A percentile compares a stretch with the other conserved stretches of the same genome.
These are phyloP conservation scores for Paratilapia polleni DNA, from an alignment of 2,113 vertebrate genomes.

Conservation along the genomic window DNA sequence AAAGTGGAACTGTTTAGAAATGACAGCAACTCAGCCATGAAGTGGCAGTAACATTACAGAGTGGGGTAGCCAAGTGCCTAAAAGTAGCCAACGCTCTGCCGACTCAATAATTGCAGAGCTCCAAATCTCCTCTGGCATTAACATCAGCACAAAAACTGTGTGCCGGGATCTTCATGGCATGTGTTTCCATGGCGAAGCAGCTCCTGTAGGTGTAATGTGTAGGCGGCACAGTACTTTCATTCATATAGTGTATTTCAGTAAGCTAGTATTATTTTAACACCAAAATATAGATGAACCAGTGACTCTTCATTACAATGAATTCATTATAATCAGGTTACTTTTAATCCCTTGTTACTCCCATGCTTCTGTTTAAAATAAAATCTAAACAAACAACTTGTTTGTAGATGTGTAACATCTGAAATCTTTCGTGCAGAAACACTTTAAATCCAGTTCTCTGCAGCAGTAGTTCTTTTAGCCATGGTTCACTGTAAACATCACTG, in stretches of 20 bases:
- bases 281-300: too few relatives aligned
- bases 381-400: neutral
- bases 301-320: too few relatives aligned
- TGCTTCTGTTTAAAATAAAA: neutral
- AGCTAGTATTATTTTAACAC: too few relatives aligned
- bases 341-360: neutral
- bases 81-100: too few relatives aligned
- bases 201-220: neutral
- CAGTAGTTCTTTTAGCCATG: neutral
- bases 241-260: too few relatives aligned
- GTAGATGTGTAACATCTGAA: neutral
- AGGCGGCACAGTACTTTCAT: neutral
- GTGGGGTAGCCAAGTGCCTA: too few relatives aligned
- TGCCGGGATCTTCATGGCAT: neutral
- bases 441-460: accelerated
- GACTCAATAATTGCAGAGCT: too few relatives aligned
- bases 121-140: too few relatives aligned
- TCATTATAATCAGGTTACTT: neutral
- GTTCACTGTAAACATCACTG: neutral
- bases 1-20: too few relatives aligned
- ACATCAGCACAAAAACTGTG: too few relatives aligned
- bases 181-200: neutral
- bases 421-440: neutral
- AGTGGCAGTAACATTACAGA: too few relatives aligned
- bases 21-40: too few relatives aligned